Evolutionary conservation across 2,888 invertebrate genomes (phyloP).

Genomic region (Apamea monoglypha): DNA sequence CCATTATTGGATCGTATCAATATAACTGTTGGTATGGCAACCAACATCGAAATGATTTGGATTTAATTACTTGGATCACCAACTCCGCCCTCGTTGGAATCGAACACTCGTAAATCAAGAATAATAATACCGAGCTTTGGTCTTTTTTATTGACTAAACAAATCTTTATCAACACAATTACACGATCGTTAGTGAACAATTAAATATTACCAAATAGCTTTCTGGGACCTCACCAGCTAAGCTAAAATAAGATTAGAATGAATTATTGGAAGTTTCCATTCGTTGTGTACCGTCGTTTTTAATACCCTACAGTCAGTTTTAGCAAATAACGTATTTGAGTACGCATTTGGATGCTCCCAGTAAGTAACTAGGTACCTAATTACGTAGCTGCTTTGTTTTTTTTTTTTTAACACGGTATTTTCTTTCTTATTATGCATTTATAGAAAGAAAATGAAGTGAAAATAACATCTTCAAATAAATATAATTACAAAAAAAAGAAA

Average conservation of each 20-base stretch:
- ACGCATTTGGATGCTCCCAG: background rate
- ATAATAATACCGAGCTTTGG: conserved; percentile 82
- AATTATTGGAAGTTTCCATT: background rate
- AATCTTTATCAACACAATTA: conserved; percentile 88
- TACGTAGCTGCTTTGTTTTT: background rate
- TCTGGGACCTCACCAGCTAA: conserved; percentile 65
- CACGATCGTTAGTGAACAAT: conserved; percentile 85
- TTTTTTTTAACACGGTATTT: background rate
- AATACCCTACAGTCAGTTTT: background rate
- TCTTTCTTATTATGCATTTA: background rate
- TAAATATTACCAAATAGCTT: conserved; percentile 78
- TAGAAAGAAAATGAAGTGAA: background rate
- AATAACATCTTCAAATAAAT: background rate
- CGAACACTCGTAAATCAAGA: conserved; percentile 84
- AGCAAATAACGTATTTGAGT: background rate
- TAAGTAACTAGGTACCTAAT: background rate
- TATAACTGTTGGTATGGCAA: conserved; percentile 80
- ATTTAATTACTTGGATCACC: conserved; percentile 86
- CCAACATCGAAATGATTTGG: conserved; percentile 81
- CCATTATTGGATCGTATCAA: conserved; percentile 80
- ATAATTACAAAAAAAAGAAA: background rate
- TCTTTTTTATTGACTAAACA: conserved; percentile 84
- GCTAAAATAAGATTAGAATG: conserved; percentile 24
- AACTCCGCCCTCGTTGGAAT: conserved; percentile 82
- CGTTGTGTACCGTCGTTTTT: background rate